A percentile compares a stretch with the other conserved stretches of the same genome.
These are phyloP conservation scores for Macrostomum lignano DNA, from an alignment of 1,140 invertebrate species.

Conservation along the genomic window DNA sequence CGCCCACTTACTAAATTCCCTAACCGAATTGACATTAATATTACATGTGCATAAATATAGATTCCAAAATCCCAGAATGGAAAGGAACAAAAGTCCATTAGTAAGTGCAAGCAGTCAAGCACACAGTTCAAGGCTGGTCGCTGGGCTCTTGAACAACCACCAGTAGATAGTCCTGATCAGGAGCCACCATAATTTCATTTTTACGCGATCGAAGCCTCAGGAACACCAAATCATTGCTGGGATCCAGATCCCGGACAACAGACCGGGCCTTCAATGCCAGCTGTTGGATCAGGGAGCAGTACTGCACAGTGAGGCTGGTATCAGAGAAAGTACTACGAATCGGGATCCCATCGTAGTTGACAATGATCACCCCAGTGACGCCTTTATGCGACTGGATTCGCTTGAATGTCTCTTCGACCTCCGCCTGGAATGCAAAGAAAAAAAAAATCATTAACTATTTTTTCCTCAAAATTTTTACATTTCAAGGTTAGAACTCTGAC, in stretches of 20 bases:
- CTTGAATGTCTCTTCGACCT: conserved; percentile 91
- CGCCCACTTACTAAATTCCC: too few relatives aligned
- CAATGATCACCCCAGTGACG: conserved; percentile 74
- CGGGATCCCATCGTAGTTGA: conserved; percentile 81
- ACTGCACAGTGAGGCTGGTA: conserved; percentile 75
- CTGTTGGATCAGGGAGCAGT: conserved; percentile 63
- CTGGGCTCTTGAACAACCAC: conserved; percentile 1
- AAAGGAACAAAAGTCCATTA: too few relatives aligned
- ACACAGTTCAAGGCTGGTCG: too few relatives aligned
- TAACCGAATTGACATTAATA: too few relatives aligned
- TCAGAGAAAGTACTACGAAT: conserved; percentile 82
- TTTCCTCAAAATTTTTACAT: too few relatives aligned
- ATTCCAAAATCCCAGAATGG: too few relatives aligned
- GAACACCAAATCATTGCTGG: conserved; percentile 80
- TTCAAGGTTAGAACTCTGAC: too few relatives aligned
- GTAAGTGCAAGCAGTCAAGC: too few relatives aligned
- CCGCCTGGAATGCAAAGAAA: too few relatives aligned
- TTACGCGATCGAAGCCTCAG: conserved; percentile 73
- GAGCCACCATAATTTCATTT: conserved; percentile 85
- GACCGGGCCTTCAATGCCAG: conserved; percentile 65
- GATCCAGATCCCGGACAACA: conserved; percentile 74
- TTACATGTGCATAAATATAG: too few relatives aligned
- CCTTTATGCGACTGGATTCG: conserved; percentile 78
- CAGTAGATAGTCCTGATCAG: conserved; percentile 15
- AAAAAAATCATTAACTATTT: too few relatives aligned